Evolutionary conservation across 2,113 vertebrate species (phyloP).

Genomic region (Nycticorax nycticorax): DNA sequence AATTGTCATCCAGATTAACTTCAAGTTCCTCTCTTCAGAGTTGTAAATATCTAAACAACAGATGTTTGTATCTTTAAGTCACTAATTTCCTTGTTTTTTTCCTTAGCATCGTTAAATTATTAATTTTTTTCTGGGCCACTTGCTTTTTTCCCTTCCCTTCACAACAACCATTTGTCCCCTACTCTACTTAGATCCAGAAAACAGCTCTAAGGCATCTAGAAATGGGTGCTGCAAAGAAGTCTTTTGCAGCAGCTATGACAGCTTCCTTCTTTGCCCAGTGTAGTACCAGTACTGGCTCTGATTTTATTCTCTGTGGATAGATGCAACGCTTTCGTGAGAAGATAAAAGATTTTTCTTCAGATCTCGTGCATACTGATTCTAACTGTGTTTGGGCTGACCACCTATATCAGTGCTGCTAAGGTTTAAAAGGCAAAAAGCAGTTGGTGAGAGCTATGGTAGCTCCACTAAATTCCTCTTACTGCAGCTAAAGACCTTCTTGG

Average conservation of each 20-base stretch:
- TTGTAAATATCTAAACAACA: background rate
- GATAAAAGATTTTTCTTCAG: background rate
- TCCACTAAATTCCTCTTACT: background rate
- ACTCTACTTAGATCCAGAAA: background rate
- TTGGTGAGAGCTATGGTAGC: background rate
- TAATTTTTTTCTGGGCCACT: background rate
- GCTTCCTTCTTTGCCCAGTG: background rate
- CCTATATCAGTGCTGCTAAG: background rate
- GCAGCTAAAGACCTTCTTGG: background rate
- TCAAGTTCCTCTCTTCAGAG: background rate
- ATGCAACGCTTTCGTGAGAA: background rate
- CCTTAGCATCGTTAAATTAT: background rate
- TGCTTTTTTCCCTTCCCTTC: background rate
- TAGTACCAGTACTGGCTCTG: background rate
- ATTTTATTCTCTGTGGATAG: background rate
- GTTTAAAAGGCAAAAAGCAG: background rate
- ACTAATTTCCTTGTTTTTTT: background rate
- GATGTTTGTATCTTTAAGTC: background rate
- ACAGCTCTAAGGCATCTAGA: background rate
- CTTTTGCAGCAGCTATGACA: background rate
- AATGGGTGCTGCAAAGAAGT: background rate
- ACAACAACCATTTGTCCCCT: background rate
- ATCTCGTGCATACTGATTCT: background rate
- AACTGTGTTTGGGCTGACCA: background rate
- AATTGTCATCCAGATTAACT: background rate